phyloP scores from a whole-genome alignment of 2,113 vertebrate species.

The Rhineura floridana region DNA sequence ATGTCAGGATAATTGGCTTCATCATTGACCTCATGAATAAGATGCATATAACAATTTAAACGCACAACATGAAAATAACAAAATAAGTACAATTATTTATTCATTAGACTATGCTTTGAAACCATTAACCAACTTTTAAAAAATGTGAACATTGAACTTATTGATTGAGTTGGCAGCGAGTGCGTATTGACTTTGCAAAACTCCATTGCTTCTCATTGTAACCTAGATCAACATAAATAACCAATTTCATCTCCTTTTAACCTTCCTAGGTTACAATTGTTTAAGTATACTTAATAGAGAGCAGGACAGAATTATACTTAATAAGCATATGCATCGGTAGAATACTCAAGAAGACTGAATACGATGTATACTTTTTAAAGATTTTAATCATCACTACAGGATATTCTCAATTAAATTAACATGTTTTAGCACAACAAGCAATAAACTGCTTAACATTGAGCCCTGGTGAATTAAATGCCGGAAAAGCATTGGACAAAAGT shows the following conservation, averaged over 20 bases:
- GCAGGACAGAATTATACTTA: constrained; percentile 61
- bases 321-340: constrained; percentile 29
- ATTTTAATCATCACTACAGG: constrained; percentile 72
- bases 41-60: not conserved
- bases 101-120: constrained; percentile 38
- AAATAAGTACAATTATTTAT: constrained; percentile 39
- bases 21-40: not conserved
- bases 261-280: constrained; percentile 21
- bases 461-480: constrained; percentile 78
- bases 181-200: constrained; percentile 9
- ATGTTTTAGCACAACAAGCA: constrained; percentile 78
- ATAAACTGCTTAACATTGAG: constrained; percentile 81
- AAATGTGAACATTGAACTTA: constrained; percentile 37
- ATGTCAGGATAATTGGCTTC: constrained; percentile 1
- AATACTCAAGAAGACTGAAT: constrained; percentile 63
- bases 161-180: constrained; percentile 29
- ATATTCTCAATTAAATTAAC: constrained; percentile 75
- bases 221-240: constrained; percentile 13
- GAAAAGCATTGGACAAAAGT: constrained; percentile 81
- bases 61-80: constrained; percentile 19
- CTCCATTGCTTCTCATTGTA: not conserved
- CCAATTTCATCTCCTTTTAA: not conserved
- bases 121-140: constrained; percentile 47
- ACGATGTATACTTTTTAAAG: constrained; percentile 70
- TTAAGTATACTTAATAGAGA: constrained; percentile 48